A percentile compares a stretch with the other conserved stretches of the same genome.
These are phyloP conservation scores for Euura saliciscinereae DNA, from an alignment of 1,140 invertebrate species.

Conservation along the genomic window DNA sequence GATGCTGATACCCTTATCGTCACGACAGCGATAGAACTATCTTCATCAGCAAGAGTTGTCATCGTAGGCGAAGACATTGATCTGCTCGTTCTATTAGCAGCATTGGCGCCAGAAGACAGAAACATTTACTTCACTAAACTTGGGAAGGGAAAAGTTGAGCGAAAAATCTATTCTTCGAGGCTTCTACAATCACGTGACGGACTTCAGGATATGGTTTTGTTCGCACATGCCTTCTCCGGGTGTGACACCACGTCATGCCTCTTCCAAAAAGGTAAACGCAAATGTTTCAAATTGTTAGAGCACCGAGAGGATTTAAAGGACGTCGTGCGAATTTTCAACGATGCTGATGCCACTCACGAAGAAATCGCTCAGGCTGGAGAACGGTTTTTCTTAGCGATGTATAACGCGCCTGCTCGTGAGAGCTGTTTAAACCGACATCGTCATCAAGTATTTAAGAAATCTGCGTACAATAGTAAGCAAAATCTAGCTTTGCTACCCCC, in stretches of 20 bases:
- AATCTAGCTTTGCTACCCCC: slow-evolving; percentile 24
- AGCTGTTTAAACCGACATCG: slow-evolving; percentile 15
- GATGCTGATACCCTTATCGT: slow-evolving; percentile 25
- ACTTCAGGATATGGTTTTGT: slow-evolving; percentile 14
- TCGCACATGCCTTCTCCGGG: slow-evolving; percentile 13
- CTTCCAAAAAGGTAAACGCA: slow-evolving; percentile 17
- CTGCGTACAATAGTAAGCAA: slow-evolving; percentile 21
- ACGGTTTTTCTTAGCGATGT: slow-evolving; percentile 8
- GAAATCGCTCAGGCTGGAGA: slow-evolving; percentile 11
- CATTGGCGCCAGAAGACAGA: slow-evolving; percentile 8
- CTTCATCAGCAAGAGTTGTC: background rate
- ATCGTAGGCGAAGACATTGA: slow-evolving; percentile 18
- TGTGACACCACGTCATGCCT: slow-evolving; percentile 17
- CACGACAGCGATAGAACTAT: slow-evolving; percentile 16
- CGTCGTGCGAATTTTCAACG: slow-evolving; percentile 14
- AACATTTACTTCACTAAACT: slow-evolving; percentile 14
- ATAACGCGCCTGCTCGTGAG: slow-evolving; percentile 13
- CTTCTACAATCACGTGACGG: slow-evolving; percentile 13
- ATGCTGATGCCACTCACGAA: slow-evolving; percentile 9
- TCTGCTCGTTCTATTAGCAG: slow-evolving; percentile 17
- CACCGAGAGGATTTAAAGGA: slow-evolving; percentile 11
- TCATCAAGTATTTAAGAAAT: slow-evolving; percentile 20
- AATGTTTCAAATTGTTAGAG: slow-evolving; percentile 12
- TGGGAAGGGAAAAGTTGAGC: slow-evolving; percentile 11
- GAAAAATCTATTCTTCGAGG: slow-evolving; percentile 16